Evolutionary conservation across 2,113 vertebrate genomes (phyloP).

Genomic region (Octodon degus): DNA sequence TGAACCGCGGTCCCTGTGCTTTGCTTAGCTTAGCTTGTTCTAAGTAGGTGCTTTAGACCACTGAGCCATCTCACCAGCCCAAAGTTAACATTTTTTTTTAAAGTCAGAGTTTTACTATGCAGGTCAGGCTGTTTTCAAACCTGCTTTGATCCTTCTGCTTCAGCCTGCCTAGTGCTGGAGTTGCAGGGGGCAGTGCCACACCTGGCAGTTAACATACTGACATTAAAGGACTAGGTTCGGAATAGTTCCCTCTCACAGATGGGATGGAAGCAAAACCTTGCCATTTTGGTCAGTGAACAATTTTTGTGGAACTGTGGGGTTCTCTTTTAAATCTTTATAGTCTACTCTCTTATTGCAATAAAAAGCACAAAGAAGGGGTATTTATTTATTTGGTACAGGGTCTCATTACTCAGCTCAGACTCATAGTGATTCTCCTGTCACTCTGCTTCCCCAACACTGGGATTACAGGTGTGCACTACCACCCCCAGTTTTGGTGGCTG

Average conservation of each 20-base stretch:
- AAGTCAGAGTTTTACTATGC: neutral
- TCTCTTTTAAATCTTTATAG: conserved; percentile 19
- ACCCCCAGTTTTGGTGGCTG: too few species aligned
- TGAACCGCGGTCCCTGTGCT: too few species aligned
- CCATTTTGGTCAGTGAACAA: neutral
- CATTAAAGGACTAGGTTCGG: neutral
- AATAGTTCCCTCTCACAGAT: neutral
- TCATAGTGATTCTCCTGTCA: too few species aligned
- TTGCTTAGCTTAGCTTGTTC: too few species aligned
- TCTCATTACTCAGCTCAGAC: too few species aligned
- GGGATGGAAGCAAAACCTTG: neutral
- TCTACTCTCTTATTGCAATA: neutral
- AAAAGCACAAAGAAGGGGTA: neutral
- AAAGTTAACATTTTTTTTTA: neutral
- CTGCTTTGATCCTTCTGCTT: neutral
- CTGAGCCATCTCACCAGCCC: too few species aligned
- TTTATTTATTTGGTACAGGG: too few species aligned
- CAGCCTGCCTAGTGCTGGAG: neutral
- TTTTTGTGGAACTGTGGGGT: neutral
- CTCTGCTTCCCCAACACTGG: too few species aligned
- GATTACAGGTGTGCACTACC: too few species aligned
- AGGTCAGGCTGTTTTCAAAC: neutral
- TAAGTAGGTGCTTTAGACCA: too few species aligned
- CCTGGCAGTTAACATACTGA: neutral
- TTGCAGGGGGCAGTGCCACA: neutral